These are phyloP conservation scores for Conger conger DNA, from an alignment of 2,113 vertebrate species.

Conservation along the genomic window DNA sequence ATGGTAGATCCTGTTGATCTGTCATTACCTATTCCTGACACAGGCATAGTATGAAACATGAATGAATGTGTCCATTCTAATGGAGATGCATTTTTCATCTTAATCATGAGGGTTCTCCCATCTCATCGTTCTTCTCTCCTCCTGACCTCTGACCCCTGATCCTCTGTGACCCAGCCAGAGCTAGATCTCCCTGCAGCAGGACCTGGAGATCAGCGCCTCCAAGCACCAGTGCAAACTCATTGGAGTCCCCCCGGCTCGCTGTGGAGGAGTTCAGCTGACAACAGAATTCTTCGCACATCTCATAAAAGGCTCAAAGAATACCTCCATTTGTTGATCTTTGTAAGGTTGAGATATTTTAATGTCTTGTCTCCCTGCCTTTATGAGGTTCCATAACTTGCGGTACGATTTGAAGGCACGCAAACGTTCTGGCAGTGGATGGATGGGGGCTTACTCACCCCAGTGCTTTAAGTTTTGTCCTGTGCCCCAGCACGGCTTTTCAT, in stretches of 20 bases:
- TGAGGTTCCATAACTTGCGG: slow-evolving; percentile 63
- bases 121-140: too few species aligned
- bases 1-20: too few species aligned
- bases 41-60: too few species aligned
- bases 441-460: background rate
- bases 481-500: background rate
- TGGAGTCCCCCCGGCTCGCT: slow-evolving; percentile 42
- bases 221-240: slow-evolving; percentile 63
- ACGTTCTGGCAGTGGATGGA: background rate
- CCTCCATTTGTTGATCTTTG: slow-evolving; percentile 76
- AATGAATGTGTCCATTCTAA: too few species aligned
- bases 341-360: slow-evolving; percentile 70
- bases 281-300: slow-evolving; percentile 68
- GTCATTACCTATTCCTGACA: too few species aligned
- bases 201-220: too few species aligned
- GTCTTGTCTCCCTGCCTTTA: slow-evolving; percentile 71
- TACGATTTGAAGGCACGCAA: slow-evolving; percentile 39
- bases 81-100: too few species aligned
- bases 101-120: too few species aligned
- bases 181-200: too few species aligned
- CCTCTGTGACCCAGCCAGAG: too few species aligned
- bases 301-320: slow-evolving; percentile 72
- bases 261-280: slow-evolving; percentile 58
- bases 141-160: too few species aligned
- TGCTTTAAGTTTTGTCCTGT: background rate